Conservation (phyloP, 2,797 vertebrate genomes). For the Cyprinodon diabolis region DNA sequence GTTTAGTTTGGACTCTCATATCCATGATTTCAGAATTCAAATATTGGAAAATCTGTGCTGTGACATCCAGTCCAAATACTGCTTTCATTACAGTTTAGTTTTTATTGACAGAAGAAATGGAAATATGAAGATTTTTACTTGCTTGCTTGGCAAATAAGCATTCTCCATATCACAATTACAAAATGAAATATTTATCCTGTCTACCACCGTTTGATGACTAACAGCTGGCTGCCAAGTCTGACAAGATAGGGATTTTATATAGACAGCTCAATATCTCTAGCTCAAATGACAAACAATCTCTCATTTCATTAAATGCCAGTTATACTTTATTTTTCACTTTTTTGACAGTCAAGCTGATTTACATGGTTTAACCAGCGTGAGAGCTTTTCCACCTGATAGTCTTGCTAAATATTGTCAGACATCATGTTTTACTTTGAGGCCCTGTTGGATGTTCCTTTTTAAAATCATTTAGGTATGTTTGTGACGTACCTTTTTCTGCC, state of each 20-base stretch:
- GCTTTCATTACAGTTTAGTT: too few species aligned
- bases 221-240: constrained; percentile 40
- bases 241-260: constrained; percentile 53
- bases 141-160: constrained; percentile 38
- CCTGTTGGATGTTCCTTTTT: background rate
- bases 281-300: constrained; percentile 59
- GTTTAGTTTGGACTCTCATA: too few species aligned
- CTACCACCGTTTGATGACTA: constrained; percentile 40
- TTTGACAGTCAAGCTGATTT: constrained; percentile 39
- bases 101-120: too few species aligned
- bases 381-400: constrained; percentile 23
- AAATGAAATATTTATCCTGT: constrained; percentile 38
- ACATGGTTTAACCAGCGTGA: constrained; percentile 28
- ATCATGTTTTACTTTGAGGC: background rate
- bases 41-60: too few species aligned
- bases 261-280: constrained; percentile 52
- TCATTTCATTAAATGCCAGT: constrained; percentile 40
- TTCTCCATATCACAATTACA: constrained; percentile 46
- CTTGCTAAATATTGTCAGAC: background rate
- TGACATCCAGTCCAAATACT: too few species aligned
- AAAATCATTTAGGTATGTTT: background rate
- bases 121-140: constrained; percentile 15
- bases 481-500: background rate
- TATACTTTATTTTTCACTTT: constrained; percentile 33
- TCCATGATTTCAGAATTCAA: too few species aligned